Evolutionary conservation across 2,113 vertebrate genomes (phyloP).

Genomic region (Octodon degus): DNA sequence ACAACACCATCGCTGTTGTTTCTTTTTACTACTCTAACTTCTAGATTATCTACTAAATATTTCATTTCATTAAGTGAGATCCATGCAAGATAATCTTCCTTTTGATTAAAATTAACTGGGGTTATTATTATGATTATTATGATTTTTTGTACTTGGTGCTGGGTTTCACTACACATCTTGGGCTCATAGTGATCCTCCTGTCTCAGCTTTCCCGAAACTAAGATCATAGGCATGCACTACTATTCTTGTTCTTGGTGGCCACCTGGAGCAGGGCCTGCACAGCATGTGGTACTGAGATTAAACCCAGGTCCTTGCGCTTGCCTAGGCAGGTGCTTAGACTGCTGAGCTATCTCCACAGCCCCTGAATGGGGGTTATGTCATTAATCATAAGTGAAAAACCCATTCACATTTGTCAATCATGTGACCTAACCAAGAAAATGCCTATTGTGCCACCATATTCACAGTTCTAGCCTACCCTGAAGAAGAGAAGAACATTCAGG

Average conservation of each 20-base stretch:
- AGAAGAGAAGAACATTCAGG: background rate
- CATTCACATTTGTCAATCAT: background rate
- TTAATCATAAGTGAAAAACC: constrained; percentile 31
- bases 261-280: no score
- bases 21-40: background rate
- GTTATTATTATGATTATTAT: no score
- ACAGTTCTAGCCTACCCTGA: background rate
- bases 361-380: background rate
- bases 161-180: no score
- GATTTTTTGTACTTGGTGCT: no score
- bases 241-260: no score
- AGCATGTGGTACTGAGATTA: no score
- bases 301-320: no score
- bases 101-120: background rate
- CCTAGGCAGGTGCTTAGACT: no score
- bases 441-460: background rate
- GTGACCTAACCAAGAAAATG: constrained; percentile 15
- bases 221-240: no score
- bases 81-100: background rate
- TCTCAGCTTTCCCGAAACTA: no score
- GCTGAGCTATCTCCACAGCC: no score
- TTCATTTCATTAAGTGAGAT: background rate
- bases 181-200: no score
- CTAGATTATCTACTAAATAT: background rate
- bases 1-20: background rate